Evolutionary conservation across 2,113 vertebrate genomes (phyloP).

Genomic region (Oncorhynchus nerka): DNA sequence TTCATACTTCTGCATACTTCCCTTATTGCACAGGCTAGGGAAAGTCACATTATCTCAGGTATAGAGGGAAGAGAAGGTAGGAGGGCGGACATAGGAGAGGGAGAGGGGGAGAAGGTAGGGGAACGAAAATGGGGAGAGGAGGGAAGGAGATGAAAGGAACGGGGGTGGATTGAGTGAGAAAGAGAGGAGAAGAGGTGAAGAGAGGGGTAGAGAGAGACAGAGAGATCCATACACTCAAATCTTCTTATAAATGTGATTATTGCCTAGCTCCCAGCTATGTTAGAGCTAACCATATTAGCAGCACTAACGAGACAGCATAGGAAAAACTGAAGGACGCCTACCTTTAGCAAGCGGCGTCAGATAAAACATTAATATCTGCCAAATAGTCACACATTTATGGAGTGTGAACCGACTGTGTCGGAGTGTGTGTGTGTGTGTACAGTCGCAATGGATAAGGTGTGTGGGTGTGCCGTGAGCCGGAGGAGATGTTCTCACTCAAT

Average conservation of each 20-base stretch:
- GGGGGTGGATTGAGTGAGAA: too few species aligned
- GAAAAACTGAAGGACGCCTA: constrained; percentile 52
- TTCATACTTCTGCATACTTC: too few species aligned
- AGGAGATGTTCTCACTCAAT: constrained; percentile 54
- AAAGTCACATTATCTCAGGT: too few species aligned
- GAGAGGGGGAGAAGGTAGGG: background rate
- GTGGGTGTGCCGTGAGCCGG: constrained; percentile 49
- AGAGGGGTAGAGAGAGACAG: too few species aligned
- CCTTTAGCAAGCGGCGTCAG: constrained; percentile 49
- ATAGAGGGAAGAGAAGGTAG: background rate
- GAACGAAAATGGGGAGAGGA: background rate
- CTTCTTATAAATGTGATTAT: too few species aligned
- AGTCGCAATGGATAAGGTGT: constrained; percentile 1
- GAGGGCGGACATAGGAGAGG: background rate
- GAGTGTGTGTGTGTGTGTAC: background rate
- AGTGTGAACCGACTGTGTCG: background rate
- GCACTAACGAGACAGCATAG: constrained; percentile 54
- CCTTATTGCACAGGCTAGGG: too few species aligned
- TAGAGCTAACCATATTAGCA: constrained; percentile 59
- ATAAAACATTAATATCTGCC: constrained; percentile 59
- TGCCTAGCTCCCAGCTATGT: constrained; percentile 52
- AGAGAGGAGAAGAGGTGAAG: too few species aligned
- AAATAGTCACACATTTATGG: constrained; percentile 31
- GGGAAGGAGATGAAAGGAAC: background rate
- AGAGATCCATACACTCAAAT: too few species aligned